These are phyloP conservation scores for Cephus runcator DNA, from an alignment of 2,888 invertebrate species.

Conservation along the genomic window DNA sequence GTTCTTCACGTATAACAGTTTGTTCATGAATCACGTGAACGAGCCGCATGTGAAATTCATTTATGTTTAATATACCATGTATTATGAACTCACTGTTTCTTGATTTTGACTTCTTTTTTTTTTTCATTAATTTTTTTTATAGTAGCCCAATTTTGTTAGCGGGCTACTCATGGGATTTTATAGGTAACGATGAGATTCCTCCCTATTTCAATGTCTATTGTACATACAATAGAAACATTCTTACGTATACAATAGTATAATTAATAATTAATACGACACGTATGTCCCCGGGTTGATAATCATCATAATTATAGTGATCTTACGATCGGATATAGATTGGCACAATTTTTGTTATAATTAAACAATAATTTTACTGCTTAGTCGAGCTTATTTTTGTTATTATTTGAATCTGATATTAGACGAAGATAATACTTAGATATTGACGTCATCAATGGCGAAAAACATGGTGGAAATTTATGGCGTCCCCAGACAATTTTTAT, in stretches of 20 bases:
- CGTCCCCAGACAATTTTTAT: not conserved
- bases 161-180: not conserved
- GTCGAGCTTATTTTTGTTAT: not conserved
- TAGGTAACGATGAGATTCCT: not conserved
- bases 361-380: not conserved
- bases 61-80: not conserved
- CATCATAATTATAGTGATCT: not conserved
- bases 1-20: not conserved
- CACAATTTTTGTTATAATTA: not conserved
- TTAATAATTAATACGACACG: not conserved
- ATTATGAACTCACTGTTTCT: not conserved
- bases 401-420: not conserved
- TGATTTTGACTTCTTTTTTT: slow-evolving; percentile 23
- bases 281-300: not conserved
- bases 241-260: slow-evolving; percentile 18
- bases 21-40: not conserved
- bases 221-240: slow-evolving; percentile 2
- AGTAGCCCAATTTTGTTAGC: not conserved
- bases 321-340: not conserved
- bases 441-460: not conserved
- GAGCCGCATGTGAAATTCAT: not conserved
- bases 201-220: not conserved
- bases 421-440: not conserved
- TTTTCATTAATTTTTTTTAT: slow-evolving; percentile 3
- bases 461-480: not conserved